Evolutionary conservation across 2,888 invertebrate genomes (phyloP), one percentile per base, ranked within the genome.

Genomic region (Drosophila anceps): DNA sequence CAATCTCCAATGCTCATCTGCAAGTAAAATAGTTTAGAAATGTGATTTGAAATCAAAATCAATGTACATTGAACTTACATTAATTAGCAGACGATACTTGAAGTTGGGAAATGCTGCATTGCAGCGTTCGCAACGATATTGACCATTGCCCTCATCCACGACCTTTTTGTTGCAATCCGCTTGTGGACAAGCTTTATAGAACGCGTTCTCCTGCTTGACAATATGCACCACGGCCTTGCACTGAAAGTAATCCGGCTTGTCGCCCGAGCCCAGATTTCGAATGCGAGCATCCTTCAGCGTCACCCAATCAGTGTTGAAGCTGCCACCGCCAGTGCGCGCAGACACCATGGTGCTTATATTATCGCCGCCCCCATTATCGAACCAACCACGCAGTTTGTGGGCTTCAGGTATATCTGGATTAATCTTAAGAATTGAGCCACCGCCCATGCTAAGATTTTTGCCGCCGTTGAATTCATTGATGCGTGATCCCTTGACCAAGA

Each of bases 51-150:
- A 1, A 18, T 43, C 29, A 13, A 7, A 10, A 0, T 9, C 1
- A 8, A 5, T n/a, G 18, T 8, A 33, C 15, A 6, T n/a, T 35
- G 2, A 9, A 43, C 96, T 95, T 93, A 98, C 98, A 88, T 94
- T 94, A 29, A 97, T 92, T 61, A 99, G 94, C 76, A 98, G 93
- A 48, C 98, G 95, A 93, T 97, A 98, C 90, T 97, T 97, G 92
- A 96, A 99, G 82, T 96, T 96, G 0, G 96, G 95, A 91, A 95
- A 97, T 78, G 97, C 97, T 62, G 95, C 94, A 88, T 96, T 95
- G 92, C 99, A 99, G 93, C 99, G 99, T 92, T 99, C 99, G 93
- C 99, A 99, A 60, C 98, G 94, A 93, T 95, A 99, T 91, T 96
- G 94, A 0, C 97, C 98, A 89, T 98, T 98, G 76, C 96, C 96